Percentiles rank a stretch among this genome's conserved stretches.
phyloP scores from a whole-genome alignment of 2,888 invertebrate species.

The Drosophila mimica region DNA sequence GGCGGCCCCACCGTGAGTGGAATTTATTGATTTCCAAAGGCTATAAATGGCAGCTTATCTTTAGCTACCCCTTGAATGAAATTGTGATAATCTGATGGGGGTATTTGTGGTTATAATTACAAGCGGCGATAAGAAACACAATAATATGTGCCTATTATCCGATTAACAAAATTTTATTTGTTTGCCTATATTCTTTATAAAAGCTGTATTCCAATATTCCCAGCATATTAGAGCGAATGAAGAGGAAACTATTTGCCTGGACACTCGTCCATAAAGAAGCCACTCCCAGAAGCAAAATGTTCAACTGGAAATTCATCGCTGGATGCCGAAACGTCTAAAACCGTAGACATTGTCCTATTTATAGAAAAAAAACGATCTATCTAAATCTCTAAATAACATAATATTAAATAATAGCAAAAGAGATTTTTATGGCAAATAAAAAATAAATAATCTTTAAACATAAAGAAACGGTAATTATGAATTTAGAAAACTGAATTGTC shows the following conservation, averaged over 20 bases:
- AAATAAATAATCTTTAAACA: background rate
- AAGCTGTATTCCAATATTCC: background rate
- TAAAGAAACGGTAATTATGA: background rate
- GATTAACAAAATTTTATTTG: background rate
- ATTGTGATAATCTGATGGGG: too few species aligned
- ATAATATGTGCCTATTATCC: background rate
- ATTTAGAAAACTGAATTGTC: background rate
- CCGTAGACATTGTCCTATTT: constrained; percentile 41
- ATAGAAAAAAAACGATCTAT: constrained; percentile 32
- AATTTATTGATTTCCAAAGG: constrained; percentile 60
- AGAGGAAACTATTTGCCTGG: constrained; percentile 45
- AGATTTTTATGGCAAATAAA: constrained; percentile 26
- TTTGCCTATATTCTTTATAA: background rate
- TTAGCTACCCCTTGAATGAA: background rate
- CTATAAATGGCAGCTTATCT: constrained; percentile 28
- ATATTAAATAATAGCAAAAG: constrained; percentile 1
- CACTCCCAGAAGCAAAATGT: constrained; percentile 36
- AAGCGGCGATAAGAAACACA: background rate
- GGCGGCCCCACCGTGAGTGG: constrained; percentile 12
- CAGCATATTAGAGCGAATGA: background rate
- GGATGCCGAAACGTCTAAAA: constrained; percentile 10
- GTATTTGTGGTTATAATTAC: background rate
- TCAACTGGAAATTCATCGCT: constrained; percentile 47
- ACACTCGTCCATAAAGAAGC: constrained; percentile 33
- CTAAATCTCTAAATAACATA: constrained; percentile 3